Base-by-base conservation (phyloP, 2,113 vertebrate species). In the Gavia stellata region DNA sequence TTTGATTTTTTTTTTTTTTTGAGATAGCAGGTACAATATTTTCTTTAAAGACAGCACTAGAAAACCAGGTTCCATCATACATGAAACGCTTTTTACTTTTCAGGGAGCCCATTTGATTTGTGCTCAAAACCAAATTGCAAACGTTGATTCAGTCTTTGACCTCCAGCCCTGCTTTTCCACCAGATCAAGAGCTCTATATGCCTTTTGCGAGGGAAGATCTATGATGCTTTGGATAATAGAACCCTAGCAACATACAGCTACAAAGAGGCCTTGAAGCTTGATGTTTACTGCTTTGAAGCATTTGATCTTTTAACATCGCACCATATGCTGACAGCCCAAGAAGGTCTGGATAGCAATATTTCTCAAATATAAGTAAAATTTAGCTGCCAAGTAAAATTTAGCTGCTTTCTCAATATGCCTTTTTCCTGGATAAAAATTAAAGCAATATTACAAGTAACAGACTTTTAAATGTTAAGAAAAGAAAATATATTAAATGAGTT, bases 221-320 rank as follows among this genome's bases (percentile, higher is more conserved):
- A 99, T 86, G 99, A 99, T 92, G 99, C 99, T 88, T 98, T 99
- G 97, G 99, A 99, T 97, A 99, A 99, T 93, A 98, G 99, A 91
- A 98, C 99, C 14, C 97, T 99, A 63, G 99, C 99, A 94, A 99
- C 99, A 21, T 99, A 99, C 97, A 99, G 99, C 98, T 99, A 99
- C 97, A 99, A 99, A 98, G 99, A 99, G 98, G 99, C 99, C 96
- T 98, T 99, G 98, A 99, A 99, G 98, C 98, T 99, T 24, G 99
- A 99, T n/a, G 99, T 99, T 94, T 99, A 99, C 98, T 99, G 99
- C 98, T 99, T 99, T 98, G 99, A 99, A 99, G 99, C 99, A 24
- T 99, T 99, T 97, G 99, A 99, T 98, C 99, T 99, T 97, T 97
- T 99, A 97, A 99, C 99, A 0, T 99, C 99, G 7, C 99, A 99